Conservation (phyloP, 2,113 vertebrate species). For the Sander lucioperca region DNA sequence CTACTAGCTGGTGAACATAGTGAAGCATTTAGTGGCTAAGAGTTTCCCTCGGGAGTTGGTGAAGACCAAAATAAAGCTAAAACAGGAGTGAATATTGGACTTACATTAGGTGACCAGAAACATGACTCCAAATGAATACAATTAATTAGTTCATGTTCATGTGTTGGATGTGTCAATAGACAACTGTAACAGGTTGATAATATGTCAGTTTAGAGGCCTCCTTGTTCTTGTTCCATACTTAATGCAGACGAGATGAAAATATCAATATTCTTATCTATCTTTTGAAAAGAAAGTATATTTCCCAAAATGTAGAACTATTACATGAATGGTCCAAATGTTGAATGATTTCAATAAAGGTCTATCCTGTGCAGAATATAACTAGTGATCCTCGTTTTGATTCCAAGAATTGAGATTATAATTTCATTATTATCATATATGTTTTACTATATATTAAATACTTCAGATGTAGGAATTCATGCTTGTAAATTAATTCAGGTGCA, state of each 20-base stretch:
- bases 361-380: no score
- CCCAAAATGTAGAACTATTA: background rate
- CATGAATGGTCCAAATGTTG: background rate
- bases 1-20: background rate
- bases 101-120: background rate
- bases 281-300: background rate
- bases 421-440: background rate
- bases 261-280: background rate
- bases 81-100: background rate
- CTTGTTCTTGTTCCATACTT: background rate
- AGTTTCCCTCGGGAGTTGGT: background rate
- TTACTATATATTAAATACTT: background rate
- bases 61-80: background rate
- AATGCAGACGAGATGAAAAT: background rate
- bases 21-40: background rate
- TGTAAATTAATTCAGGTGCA: constrained; percentile 15
- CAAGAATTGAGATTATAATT: background rate
- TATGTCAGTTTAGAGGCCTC: background rate
- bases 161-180: background rate
- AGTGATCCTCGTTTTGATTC: background rate
- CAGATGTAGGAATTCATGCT: background rate
- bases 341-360: background rate
- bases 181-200: background rate
- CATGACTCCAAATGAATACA: background rate
- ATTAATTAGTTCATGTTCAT: background rate